A percentile compares a stretch with the other conserved stretches of the same genome.
phyloP scores from a whole-genome alignment of 2,888 invertebrate species.

The Corbicula japonica region DNA sequence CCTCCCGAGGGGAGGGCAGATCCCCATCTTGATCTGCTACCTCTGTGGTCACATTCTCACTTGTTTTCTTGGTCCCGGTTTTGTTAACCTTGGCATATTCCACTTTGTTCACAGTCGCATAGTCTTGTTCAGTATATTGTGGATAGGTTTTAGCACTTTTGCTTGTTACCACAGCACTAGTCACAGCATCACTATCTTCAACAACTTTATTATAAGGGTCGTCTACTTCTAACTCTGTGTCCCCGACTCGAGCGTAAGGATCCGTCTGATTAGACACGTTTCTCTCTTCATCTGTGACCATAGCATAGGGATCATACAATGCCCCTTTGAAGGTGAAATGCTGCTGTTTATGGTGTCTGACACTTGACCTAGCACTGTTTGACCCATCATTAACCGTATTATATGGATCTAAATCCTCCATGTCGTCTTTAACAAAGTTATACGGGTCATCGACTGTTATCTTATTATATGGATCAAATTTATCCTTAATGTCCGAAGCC shows the following conservation, averaged over 20 bases:
- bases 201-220: conserved; percentile 69
- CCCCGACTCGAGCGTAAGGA: conserved; percentile 61
- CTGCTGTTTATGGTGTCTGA: conserved; percentile 10
- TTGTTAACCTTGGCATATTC: conserved; percentile 66
- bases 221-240: conserved; percentile 63
- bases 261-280: conserved; percentile 69
- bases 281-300: conserved; percentile 60
- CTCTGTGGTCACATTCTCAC: conserved; percentile 1
- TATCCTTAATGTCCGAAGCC: conserved; percentile 44
- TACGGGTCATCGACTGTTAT: conserved; percentile 61
- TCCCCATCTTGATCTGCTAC: not conserved
- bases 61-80: conserved; percentile 8
- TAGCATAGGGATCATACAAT: conserved; percentile 58
- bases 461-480: conserved; percentile 52
- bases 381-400: conserved; percentile 30
- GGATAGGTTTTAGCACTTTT: conserved; percentile 16
- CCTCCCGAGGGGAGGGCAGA: conserved; percentile 36
- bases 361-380: conserved; percentile 11
- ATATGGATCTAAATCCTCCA: conserved; percentile 51
- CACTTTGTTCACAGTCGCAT: conserved; percentile 58
- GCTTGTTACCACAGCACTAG: no score
- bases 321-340: conserved; percentile 19
- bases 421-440: conserved; percentile 64
- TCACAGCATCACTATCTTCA: conserved; percentile 37
- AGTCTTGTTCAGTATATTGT: conserved; percentile 52